phyloP scores from a whole-genome alignment of 37 sponge, comb jelly and placozoan genomes.

The Halisarca cf. caerulea region DNA sequence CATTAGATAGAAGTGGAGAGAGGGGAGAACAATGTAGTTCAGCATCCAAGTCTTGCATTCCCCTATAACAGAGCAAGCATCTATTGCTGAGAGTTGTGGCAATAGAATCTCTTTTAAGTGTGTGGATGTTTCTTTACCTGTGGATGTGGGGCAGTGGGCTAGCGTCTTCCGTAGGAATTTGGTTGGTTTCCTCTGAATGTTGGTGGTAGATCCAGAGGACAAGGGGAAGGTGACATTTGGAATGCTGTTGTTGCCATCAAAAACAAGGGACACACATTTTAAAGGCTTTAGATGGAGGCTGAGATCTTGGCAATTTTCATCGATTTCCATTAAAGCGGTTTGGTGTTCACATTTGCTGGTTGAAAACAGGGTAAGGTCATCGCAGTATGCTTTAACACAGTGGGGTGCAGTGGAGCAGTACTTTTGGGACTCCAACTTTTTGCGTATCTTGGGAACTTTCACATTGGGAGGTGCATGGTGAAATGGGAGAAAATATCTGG shows the following conservation, averaged over 20 bases:
- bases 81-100: not conserved
- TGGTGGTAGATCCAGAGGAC: not conserved
- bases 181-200: not conserved
- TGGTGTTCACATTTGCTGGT: conserved; percentile 10
- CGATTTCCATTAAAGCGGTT: not conserved
- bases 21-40: not conserved
- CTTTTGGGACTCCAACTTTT: not conserved
- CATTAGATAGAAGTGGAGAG: not conserved
- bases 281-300: conserved; percentile 3
- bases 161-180: not conserved
- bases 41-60: not conserved
- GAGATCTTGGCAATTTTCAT: not conserved
- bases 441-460: not conserved
- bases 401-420: not conserved
- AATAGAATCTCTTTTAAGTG: not conserved
- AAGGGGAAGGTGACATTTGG: not conserved
- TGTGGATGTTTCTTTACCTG: not conserved
- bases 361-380: conserved; percentile 26
- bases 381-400: conserved; percentile 7
- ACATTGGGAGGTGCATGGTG: not conserved
- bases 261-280: not conserved
- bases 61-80: conserved; percentile 6
- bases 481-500: no score
- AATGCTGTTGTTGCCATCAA: not conserved
- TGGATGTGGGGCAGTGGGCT: not conserved